Conservation (phyloP, 2,797 vertebrate species). For the Mormyrops boulengeri region DNA sequence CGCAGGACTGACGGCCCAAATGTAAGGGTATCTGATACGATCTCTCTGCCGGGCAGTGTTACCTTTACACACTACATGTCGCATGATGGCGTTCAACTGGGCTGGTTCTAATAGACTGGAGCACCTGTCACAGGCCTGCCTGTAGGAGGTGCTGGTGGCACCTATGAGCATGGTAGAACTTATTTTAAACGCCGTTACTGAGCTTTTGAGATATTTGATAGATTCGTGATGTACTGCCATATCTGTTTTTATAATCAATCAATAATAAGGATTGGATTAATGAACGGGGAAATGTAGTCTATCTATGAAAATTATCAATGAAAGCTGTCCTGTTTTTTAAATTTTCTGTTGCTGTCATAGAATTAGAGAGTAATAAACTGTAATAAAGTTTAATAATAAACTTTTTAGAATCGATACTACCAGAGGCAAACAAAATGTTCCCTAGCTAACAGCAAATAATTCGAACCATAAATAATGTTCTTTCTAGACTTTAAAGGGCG, state of each 20-base stretch:
- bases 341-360: neutral
- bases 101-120: neutral
- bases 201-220: neutral
- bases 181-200: neutral
- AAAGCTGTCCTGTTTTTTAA: neutral
- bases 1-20: neutral
- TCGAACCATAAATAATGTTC: neutral
- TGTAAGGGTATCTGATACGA: neutral
- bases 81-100: neutral
- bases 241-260: neutral
- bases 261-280: neutral
- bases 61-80: neutral
- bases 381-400: neutral
- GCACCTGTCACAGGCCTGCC: neutral
- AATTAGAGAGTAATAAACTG: neutral
- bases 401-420: neutral
- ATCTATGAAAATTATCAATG: neutral
- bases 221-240: neutral
- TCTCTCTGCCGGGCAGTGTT: neutral
- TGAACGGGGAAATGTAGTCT: neutral
- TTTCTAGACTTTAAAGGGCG: neutral
- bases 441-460: neutral
- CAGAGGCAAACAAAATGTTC: neutral
- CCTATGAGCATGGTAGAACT: neutral
- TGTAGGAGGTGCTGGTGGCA: neutral